Evolutionary conservation across 2,888 invertebrate species (phyloP), one percentile per base, ranked within the genome.

Genomic region (Euplexia lucipara): DNA sequence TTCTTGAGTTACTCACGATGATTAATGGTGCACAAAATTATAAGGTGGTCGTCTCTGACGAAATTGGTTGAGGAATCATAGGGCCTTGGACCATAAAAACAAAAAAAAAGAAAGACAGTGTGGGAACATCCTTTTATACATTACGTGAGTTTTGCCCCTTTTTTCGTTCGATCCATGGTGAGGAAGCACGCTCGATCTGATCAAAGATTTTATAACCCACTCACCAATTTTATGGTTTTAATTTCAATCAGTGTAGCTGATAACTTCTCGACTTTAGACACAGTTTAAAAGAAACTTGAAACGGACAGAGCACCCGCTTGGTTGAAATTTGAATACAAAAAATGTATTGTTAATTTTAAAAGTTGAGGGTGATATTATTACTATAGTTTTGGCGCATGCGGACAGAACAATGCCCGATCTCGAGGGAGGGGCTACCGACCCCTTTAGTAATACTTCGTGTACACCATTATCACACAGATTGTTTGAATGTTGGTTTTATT

Each of bases 21-120:
- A 93, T 94, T 92, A 91, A 94, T 93, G 91, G 83, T 77, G 61
- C 79, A 83, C 87, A 83, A 94, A 94, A 94, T 94, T 94, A 94
- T 89, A 93, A 88, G 90, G 91, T 92, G 88, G 87, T 84, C 81
- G 86, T 83, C 72, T 83, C 85, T 75, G 84, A 87, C 87, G 81
- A 92, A 93, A 94, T 92, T 92, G 91, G 87, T 88, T 83, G 82
- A 73, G 74, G 84, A 86, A 85, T 83, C 83, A 87, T 85, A 84
- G 85, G 82, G 81, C 81, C 85, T 82, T 78, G 79, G 86, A 83
- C 85, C 87, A 82, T 83, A 81, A 81, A 77, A 77, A 75, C 82
- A 87, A 88, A 91, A 88, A 91, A 44, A 91, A 91, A 90, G 86
- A 82, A 75, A 82, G 81, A 83, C 75, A 85, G 88, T 92, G 92